These are phyloP conservation scores for Montipora foliosa DNA, from an alignment of 64 coral and sea anemone genomes.

Conservation along the genomic window DNA sequence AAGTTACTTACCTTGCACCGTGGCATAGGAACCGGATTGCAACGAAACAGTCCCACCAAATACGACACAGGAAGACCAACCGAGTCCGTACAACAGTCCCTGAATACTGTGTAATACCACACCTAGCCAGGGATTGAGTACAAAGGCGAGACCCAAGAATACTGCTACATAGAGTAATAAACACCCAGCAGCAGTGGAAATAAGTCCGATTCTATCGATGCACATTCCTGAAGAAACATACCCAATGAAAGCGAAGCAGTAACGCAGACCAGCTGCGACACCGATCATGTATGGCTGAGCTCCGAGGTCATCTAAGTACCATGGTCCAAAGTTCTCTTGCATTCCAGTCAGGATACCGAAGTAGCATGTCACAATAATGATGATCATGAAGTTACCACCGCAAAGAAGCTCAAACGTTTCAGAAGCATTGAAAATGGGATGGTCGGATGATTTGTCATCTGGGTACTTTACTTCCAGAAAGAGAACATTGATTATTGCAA, in stretches of 20 bases:
- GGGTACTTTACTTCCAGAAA: slow-evolving; percentile 47
- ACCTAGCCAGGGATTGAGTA: slow-evolving; percentile 19
- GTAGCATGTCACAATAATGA: slow-evolving; percentile 16
- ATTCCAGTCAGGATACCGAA: slow-evolving; percentile 60
- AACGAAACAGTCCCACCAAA: slow-evolving; percentile 28
- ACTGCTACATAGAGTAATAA: slow-evolving; percentile 22
- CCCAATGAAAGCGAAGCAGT: slow-evolving; percentile 2
- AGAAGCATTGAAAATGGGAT: neutral
- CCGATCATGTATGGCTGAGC: slow-evolving; percentile 46
- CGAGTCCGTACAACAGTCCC: slow-evolving; percentile 44
- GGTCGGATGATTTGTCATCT: neutral
- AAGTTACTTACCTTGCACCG: neutral
- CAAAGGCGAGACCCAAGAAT: slow-evolving; percentile 42
- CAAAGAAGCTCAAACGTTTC: slow-evolving; percentile 31
- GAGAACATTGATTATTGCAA: slow-evolving; percentile 23
- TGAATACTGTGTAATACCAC: slow-evolving; percentile 44
- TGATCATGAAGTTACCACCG: slow-evolving; percentile 3
- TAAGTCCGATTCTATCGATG: slow-evolving; percentile 37
- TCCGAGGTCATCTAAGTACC: slow-evolving; percentile 72
- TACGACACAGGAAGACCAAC: slow-evolving; percentile 54
- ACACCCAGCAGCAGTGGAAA: slow-evolving; percentile 7
- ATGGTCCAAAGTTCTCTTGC: slow-evolving; percentile 53
- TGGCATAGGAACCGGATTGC: neutral
- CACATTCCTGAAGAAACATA: slow-evolving; percentile 35
- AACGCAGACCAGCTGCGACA: slow-evolving; percentile 50